A percentile compares a stretch with the other conserved stretches of the same genome.
Evolutionary conservation across 2,113 vertebrate species (phyloP).

Genomic region (Poicephalus gulielmi): DNA sequence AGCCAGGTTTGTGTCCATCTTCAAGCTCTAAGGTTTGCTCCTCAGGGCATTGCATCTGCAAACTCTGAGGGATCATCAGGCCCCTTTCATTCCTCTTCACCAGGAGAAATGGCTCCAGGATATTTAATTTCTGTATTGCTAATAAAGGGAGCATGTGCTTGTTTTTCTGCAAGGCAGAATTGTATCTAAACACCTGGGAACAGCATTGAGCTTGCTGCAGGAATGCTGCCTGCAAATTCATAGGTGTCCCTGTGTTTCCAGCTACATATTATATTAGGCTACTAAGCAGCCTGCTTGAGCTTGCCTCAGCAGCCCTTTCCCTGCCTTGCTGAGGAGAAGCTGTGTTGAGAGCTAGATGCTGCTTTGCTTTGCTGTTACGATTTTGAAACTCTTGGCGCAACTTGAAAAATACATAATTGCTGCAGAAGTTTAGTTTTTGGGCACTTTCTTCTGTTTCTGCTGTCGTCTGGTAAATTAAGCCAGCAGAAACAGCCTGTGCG

Average conservation of each 20-base stretch:
- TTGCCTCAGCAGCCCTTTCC: background rate
- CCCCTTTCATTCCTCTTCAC: background rate
- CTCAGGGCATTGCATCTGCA: background rate
- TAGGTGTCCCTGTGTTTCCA: background rate
- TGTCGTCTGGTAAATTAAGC: background rate
- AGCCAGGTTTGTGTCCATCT: background rate
- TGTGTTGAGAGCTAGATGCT: background rate
- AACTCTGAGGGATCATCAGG: background rate
- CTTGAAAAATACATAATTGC: background rate
- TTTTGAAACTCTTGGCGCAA: background rate
- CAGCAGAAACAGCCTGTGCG: background rate
- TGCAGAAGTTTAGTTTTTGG: background rate
- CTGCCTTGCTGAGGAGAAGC: background rate
- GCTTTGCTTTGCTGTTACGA: background rate
- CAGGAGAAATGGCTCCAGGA: background rate
- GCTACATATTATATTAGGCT: background rate
- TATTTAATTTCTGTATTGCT: background rate
- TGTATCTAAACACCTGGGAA: background rate
- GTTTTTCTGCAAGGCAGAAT: background rate
- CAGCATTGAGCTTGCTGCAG: background rate
- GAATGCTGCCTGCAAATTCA: background rate
- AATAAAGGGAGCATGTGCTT: background rate
- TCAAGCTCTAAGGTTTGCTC: background rate
- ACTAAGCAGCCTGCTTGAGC: background rate
- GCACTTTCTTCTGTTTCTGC: background rate